Evolutionary conservation across 2,797 vertebrate genomes (phyloP), one percentile per base, ranked within the genome.

Genomic region (Silurus lanzhouensis): DNA sequence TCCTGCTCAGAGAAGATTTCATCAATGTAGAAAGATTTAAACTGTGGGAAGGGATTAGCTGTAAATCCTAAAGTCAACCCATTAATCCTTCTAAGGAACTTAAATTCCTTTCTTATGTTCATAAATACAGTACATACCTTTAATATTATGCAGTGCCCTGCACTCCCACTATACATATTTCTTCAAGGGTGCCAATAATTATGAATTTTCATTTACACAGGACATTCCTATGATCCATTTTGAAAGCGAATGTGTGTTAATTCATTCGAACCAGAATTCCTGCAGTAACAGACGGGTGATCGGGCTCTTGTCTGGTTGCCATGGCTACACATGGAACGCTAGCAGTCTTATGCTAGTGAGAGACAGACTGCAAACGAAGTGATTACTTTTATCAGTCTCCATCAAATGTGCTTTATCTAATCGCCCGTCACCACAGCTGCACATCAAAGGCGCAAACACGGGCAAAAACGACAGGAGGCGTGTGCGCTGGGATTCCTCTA

Each of bases 321-420:
- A 90, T 91, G 90, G 89, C 55, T 72, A 92, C 88, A 52, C 61
- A 64, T 46, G 20, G 81, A 86, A 88, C 82, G 80, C 85, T 71
- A 25, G 63, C 68, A 75, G 70, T 76, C 83, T 79, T 75, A 83
- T 83, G 87, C 79, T 88, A 83, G 84, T 19, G 61, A 84, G 79
- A 87, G 88, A 90, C 88, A 85, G 75, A 77, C 84, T 71, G 84
- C 87, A 88, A 89, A 87, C 85, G 76, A 90, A 91, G 88, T 81
- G 90, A 90, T 90, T 89, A 89, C 85, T 86, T 89, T 90, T 89
- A 90, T 91, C 90, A 89, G 83, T 46, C 86, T 91, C 85, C 80
- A 89, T 90, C 90, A 90, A 85, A 91, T 84, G 80, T 82, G 86
- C 80, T 86, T 89, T 89, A 89, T 89, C 89, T 90, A 87, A 90